Evolutionary conservation across 2,888 invertebrate species (phyloP).

Genomic region (Tetanocera ferruginea): DNA sequence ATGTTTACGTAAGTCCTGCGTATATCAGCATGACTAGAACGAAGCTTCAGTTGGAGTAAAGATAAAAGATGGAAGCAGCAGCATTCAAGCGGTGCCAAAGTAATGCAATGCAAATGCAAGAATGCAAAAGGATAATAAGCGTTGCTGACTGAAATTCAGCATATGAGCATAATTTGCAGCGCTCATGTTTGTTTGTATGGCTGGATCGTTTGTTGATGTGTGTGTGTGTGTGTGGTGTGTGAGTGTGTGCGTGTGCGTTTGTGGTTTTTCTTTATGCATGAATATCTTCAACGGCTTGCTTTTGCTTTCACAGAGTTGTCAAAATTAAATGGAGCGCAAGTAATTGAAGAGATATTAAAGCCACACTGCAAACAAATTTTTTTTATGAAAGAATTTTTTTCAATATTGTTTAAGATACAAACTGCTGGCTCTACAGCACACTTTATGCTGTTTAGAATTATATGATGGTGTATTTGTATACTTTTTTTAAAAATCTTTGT

Average conservation of each 20-base stretch:
- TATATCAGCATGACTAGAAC: neutral
- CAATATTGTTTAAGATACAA: neutral
- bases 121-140: slow-evolving; percentile 20
- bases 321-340: slow-evolving; percentile 32
- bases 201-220: neutral
- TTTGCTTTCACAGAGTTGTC: slow-evolving; percentile 11
- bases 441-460: neutral
- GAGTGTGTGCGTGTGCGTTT: neutral
- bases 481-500: neutral
- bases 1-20: neutral
- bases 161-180: neutral
- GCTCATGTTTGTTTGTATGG: slow-evolving; percentile 10
- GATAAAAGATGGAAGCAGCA: neutral
- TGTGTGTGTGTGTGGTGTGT: slow-evolving; percentile 7
- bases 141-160: neutral
- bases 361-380: neutral
- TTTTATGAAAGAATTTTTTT: neutral
- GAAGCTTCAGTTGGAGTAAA: neutral
- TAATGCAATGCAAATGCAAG: slow-evolving; percentile 14
- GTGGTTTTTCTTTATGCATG: too few relatives aligned
- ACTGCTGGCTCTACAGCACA: too few relatives aligned
- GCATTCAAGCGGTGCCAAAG: neutral
- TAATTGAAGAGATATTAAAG: slow-evolving; percentile 24
- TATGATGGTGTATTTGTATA: neutral
- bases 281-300: neutral